Conservation (phyloP, 2,797 vertebrate genomes). For the Scarus forsteni region DNA sequence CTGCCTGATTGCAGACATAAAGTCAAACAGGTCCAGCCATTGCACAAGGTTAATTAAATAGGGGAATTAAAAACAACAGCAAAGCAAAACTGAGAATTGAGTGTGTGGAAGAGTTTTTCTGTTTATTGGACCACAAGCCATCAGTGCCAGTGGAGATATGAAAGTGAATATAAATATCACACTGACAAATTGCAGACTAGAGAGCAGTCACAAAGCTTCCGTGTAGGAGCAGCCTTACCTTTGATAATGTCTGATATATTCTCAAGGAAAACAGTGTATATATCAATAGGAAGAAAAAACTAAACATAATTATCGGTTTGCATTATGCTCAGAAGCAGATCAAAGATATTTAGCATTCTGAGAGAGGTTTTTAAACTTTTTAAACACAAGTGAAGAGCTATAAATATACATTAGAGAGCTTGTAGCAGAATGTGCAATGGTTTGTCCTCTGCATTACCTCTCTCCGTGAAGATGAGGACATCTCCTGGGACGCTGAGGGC, state of each 20-base stretch:
- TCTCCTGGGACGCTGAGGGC: conserved; percentile 78
- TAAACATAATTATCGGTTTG: conserved; percentile 77
- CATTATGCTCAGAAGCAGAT: conserved; percentile 71
- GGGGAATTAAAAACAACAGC: not conserved
- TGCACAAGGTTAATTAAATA: not conserved
- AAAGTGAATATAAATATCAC: conserved; percentile 75
- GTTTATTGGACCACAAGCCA: conserved; percentile 46
- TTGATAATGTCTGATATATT: conserved; percentile 72
- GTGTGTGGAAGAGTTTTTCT: conserved; percentile 3
- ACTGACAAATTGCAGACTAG: conserved; percentile 76
- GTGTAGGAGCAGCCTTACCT: conserved; percentile 71
- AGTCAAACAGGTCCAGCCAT: too few species aligned
- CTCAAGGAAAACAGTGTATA: conserved; percentile 63
- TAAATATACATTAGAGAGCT: conserved; percentile 79
- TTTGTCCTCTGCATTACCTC: conserved; percentile 81
- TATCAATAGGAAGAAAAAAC: conserved; percentile 73
- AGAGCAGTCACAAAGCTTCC: conserved; percentile 64
- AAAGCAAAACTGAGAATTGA: not conserved
- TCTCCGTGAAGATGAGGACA: conserved; percentile 71
- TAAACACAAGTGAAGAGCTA: conserved; percentile 72
- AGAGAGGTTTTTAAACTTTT: conserved; percentile 74
- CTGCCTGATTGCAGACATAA: too few species aligned
- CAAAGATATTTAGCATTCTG: conserved; percentile 70
- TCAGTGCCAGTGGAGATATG: conserved; percentile 51
- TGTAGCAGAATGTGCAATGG: conserved; percentile 48